phyloP scores from a whole-genome alignment of 1,140 invertebrate species.

The Drosophila murphyi region DNA sequence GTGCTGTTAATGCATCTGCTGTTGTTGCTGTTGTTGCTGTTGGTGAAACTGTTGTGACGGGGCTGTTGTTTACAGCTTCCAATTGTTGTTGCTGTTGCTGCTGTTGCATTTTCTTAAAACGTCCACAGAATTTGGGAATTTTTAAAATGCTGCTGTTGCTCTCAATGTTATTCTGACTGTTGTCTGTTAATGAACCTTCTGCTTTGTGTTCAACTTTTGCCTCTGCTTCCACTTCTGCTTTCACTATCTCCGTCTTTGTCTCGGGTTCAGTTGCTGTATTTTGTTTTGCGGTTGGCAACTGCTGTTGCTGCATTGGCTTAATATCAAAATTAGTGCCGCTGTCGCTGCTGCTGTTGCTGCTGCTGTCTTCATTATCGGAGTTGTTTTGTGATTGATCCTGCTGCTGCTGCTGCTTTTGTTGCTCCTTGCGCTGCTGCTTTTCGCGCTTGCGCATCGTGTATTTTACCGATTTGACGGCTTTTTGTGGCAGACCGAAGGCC shows the following conservation, averaged over 20 bases:
- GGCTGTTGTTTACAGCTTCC: constrained; percentile 22
- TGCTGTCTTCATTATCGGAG: constrained; percentile 17
- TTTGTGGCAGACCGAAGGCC: constrained; percentile 76
- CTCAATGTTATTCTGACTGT: constrained; percentile 2
- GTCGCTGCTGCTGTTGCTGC: constrained; percentile 30
- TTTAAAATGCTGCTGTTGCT: constrained; percentile 47
- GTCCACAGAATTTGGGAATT: constrained; percentile 62
- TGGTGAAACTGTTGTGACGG: constrained; percentile 18
- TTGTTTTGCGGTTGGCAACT: constrained; percentile 15
- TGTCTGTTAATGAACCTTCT: constrained; percentile 9
- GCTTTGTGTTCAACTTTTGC: constrained; percentile 1
- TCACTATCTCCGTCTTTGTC: constrained; percentile 41
- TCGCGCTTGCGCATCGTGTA: constrained; percentile 76
- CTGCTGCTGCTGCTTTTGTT: constrained; percentile 33
- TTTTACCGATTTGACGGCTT: constrained; percentile 74
- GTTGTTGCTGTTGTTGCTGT: constrained; percentile 12
- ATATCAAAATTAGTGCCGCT: constrained; percentile 14
- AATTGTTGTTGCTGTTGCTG: constrained; percentile 14
- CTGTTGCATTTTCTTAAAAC: constrained; percentile 62
- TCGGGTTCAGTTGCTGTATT: constrained; percentile 16
- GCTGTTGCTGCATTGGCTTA: constrained; percentile 14
- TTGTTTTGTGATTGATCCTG: constrained; percentile 39
- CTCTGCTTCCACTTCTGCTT: constrained; percentile 9
- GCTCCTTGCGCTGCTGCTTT: constrained; percentile 50
- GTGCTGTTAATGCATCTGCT: constrained; percentile 47